Base-by-base conservation (phyloP, 2,888 invertebrate genomes). In the Tenthredo distinguenda region DNA sequence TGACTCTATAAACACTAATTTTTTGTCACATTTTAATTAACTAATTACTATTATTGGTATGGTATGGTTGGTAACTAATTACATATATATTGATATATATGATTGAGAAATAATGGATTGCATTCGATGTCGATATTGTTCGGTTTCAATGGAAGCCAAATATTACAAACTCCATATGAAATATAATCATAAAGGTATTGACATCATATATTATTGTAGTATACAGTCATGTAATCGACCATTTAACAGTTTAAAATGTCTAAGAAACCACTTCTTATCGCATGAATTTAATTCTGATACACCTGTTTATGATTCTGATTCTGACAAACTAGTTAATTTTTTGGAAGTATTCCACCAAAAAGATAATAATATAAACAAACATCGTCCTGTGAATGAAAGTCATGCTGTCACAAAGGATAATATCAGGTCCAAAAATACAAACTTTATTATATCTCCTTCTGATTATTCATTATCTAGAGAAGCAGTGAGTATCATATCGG, bases 231-330 rank as follows among this genome's bases (percentile, higher is more conserved):
- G 71, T 34, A 71, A 71, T 34, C 71, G 71, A 71, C 26, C 71
- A 34, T 71, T 71, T 31, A 71, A 71, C 15, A 71, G 15, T 71
- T 34, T 71, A 71, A 71, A 71, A 71, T 34, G 71, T 71, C 71
- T 71, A 5, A 26, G 71, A 71, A 71, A 71, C 26, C 71, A 71
- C 34, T 71, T 31, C 34, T 6, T 10, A 12, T 71, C 71, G 7
- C 71, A 71, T 71, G 31, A 71, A 71, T 12, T 34, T 71, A 15
- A 4, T 31, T 34, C 10, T 62, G 26, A 26, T 26, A 2, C 21
- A 21, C 21, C 62, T 21, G 6, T 26, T 62, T 21, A n/a, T 62
- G 12, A 62, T 62, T 1, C 62, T 62, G 62, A n/a, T 26, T 26
- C 21, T 26, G 62, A 62, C 10, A 21, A 62, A 26, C 2, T 62